Evolutionary conservation across 2,888 invertebrate genomes (phyloP).

Genomic region (Caenorhabditis doughertyi): DNA sequence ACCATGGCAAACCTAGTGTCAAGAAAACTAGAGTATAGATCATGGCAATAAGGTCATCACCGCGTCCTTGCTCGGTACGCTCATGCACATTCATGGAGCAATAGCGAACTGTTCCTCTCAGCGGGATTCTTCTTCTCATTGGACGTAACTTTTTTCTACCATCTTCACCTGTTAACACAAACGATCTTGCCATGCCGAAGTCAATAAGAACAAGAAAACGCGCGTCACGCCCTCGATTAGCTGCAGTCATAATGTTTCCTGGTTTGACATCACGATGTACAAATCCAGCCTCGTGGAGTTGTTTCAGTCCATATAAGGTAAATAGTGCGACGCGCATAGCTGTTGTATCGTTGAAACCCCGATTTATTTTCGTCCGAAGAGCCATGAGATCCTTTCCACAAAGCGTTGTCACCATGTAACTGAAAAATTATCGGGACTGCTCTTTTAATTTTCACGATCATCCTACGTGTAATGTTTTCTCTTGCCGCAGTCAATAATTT

Average conservation of each 20-base stretch:
- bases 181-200: slow-evolving; percentile 66
- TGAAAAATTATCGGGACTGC: not conserved
- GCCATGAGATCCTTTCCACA: slow-evolving; percentile 64
- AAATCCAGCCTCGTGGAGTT: slow-evolving; percentile 58
- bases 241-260: slow-evolving; percentile 59
- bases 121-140: slow-evolving; percentile 47
- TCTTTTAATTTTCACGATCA: not conserved
- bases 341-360: slow-evolving; percentile 63
- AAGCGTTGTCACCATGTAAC: slow-evolving; percentile 63
- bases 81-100: slow-evolving; percentile 66
- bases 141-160: slow-evolving; percentile 49
- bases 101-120: slow-evolving; percentile 62
- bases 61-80: slow-evolving; percentile 51
- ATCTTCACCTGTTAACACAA: slow-evolving; percentile 39
- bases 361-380: slow-evolving; percentile 48
- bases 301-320: slow-evolving; percentile 60
- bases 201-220: slow-evolving; percentile 54
- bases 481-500: slow-evolving; percentile 59
- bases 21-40: slow-evolving; percentile 58
- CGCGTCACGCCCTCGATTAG: slow-evolving; percentile 39
- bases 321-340: slow-evolving; percentile 57
- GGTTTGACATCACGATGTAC: slow-evolving; percentile 65
- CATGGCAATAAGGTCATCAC: slow-evolving; percentile 61
- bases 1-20: slow-evolving; percentile 59
- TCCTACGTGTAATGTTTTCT: slow-evolving; percentile 50